These are phyloP conservation scores for Elaphurus davidianus DNA, from an alignment of 2,113 vertebrate genomes.

Conservation along the genomic window DNA sequence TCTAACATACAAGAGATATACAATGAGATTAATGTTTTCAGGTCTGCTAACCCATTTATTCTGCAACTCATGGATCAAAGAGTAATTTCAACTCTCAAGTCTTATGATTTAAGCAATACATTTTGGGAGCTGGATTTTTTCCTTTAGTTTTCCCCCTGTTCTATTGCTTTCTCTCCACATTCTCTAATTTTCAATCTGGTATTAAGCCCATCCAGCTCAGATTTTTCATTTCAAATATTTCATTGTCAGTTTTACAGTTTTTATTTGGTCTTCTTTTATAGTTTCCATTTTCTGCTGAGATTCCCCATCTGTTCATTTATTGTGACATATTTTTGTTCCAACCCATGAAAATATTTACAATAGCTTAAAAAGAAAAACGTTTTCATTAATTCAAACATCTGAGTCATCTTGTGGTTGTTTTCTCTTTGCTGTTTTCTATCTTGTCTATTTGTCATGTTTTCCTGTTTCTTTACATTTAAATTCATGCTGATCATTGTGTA, in stretches of 20 bases:
- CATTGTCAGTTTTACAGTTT: background rate
- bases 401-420: conserved; percentile 22
- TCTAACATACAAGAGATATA: background rate
- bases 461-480: background rate
- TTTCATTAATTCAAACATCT: background rate
- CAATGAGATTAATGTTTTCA: background rate
- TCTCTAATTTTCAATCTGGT: background rate
- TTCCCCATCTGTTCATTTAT: background rate
- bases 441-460: background rate
- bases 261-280: conserved; percentile 1
- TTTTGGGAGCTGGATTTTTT: background rate
- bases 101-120: background rate
- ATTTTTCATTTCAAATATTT: background rate
- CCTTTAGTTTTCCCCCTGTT: background rate
- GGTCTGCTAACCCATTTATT: background rate
- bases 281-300: conserved; percentile 10
- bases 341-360: conserved; percentile 26
- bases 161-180: background rate
- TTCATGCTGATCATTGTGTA: background rate
- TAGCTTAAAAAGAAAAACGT: conserved; percentile 22
- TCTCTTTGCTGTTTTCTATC: background rate
- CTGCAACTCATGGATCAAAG: background rate
- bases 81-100: background rate
- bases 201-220: background rate
- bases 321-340: conserved; percentile 20